phyloP scores from a whole-genome alignment of 2,113 vertebrate genomes.

The Geococcyx californianus region DNA sequence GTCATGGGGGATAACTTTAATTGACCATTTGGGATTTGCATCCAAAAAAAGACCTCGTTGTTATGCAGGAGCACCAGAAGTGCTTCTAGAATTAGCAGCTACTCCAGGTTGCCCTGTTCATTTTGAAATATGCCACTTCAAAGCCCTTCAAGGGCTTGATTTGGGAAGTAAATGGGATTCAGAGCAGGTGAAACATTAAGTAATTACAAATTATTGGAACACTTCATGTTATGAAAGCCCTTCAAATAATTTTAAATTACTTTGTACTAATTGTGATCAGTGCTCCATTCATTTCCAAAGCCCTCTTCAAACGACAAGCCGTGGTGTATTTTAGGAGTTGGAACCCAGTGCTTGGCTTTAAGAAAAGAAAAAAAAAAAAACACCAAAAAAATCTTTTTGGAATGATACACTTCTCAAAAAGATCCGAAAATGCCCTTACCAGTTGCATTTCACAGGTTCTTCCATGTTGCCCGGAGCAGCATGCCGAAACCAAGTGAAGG shows the following conservation, averaged over 20 bases:
- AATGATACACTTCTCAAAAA: not conserved
- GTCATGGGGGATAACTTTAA: not conserved
- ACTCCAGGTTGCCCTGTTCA: constrained; percentile 64
- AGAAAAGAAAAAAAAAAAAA: not conserved
- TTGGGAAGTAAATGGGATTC: constrained; percentile 70
- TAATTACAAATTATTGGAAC: constrained; percentile 73
- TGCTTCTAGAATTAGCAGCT: constrained; percentile 73
- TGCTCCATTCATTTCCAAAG: constrained; percentile 58
- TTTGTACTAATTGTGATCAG: constrained; percentile 72
- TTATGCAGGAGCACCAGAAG: constrained; percentile 56
- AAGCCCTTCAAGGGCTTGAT: constrained; percentile 57
- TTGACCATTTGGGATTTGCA: constrained; percentile 1
- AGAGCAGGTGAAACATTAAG: constrained; percentile 71
- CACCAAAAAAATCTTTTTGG: not conserved
- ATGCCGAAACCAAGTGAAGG: not conserved
- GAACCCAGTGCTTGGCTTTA: not conserved
- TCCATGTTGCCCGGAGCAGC: not conserved
- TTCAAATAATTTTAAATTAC: constrained; percentile 75
- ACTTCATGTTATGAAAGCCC: constrained; percentile 65
- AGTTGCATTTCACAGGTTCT: not conserved
- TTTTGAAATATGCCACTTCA: constrained; percentile 65
- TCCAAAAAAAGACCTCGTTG: constrained; percentile 19
- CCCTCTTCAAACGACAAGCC: constrained; percentile 53
- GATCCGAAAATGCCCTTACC: not conserved
- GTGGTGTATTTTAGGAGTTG: constrained; percentile 54